Conservation (phyloP, 2,113 vertebrate species). For the Sprattus sprattus region DNA sequence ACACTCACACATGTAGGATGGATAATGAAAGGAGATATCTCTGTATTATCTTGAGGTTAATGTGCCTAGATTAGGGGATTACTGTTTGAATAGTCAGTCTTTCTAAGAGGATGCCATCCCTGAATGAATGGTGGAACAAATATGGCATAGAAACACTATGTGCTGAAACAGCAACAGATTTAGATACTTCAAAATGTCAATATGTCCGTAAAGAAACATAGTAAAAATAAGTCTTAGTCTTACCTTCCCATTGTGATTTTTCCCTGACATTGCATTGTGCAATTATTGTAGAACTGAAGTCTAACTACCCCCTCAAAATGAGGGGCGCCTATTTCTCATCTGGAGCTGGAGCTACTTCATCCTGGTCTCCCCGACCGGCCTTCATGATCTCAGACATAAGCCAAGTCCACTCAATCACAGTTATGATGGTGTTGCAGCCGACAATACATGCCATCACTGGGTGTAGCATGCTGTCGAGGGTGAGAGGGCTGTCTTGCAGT, state of each 20-base stretch:
- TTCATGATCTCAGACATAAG: slow-evolving; percentile 38
- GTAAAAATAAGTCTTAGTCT: not conserved
- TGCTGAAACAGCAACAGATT: not conserved
- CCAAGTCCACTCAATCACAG: slow-evolving; percentile 48
- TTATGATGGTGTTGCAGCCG: slow-evolving; percentile 24
- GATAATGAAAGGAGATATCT: not conserved
- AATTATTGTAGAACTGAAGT: not conserved
- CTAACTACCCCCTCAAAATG: not conserved
- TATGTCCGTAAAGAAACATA: too few species aligned
- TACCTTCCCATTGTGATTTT: not conserved
- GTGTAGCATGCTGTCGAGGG: slow-evolving; percentile 41
- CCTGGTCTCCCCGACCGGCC: not conserved
- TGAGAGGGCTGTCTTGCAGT: not conserved
- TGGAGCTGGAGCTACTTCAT: not conserved
- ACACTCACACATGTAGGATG: not conserved
- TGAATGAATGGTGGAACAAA: not conserved
- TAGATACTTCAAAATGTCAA: too few species aligned
- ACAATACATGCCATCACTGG: slow-evolving; percentile 35
- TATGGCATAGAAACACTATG: not conserved
- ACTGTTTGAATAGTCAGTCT: not conserved
- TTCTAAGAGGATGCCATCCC: not conserved
- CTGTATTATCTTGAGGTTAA: not conserved
- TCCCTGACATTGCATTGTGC: not conserved
- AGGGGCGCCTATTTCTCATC: not conserved
- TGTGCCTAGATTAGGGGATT: not conserved